Evolutionary conservation across 1,140 invertebrate genomes (phyloP).

Genomic region (Drosophila santomea): DNA sequence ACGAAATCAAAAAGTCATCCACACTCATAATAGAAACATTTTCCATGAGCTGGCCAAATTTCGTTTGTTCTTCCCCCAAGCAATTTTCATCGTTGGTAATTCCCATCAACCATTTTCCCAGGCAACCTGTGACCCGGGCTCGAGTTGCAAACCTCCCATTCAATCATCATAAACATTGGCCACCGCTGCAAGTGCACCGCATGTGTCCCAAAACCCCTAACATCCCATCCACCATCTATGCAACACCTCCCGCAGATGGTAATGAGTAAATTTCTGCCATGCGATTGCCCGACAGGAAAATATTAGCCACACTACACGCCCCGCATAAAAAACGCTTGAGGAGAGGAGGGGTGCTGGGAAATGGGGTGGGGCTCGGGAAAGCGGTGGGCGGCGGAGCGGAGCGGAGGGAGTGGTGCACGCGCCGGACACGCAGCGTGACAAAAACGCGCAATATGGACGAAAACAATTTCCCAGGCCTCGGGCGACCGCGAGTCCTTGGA

Average conservation of each 20-base stretch:
- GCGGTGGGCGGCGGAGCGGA: neutral
- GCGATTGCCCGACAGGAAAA: slow-evolving; percentile 70
- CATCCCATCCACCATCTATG: slow-evolving; percentile 2
- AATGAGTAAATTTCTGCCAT: slow-evolving; percentile 73
- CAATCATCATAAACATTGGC: slow-evolving; percentile 68
- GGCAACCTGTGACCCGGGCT: slow-evolving; percentile 56
- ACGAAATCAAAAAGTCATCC: slow-evolving; percentile 36
- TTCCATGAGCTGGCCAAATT: slow-evolving; percentile 22
- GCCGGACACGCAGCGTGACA: slow-evolving; percentile 73
- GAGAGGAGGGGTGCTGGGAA: slow-evolving; percentile 4
- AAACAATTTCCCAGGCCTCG: slow-evolving; percentile 74
- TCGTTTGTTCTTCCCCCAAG: slow-evolving; percentile 6
- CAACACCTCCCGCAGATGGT: slow-evolving; percentile 66
- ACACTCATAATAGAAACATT: slow-evolving; percentile 3
- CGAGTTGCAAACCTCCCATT: slow-evolving; percentile 40
- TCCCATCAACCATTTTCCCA: slow-evolving; percentile 51
- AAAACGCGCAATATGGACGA: slow-evolving; percentile 62
- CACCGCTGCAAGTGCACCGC: slow-evolving; percentile 74
- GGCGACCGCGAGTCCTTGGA: slow-evolving; percentile 4
- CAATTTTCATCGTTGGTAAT: slow-evolving; percentile 20
- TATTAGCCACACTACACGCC: slow-evolving; percentile 81
- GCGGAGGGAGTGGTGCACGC: slow-evolving; percentile 51
- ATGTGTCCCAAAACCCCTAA: slow-evolving; percentile 54
- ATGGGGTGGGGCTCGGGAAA: neutral
- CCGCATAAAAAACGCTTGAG: slow-evolving; percentile 67